Evolutionary conservation across 2,888 invertebrate genomes (phyloP).

Genomic region (Xestoiulus laeticollis): DNA sequence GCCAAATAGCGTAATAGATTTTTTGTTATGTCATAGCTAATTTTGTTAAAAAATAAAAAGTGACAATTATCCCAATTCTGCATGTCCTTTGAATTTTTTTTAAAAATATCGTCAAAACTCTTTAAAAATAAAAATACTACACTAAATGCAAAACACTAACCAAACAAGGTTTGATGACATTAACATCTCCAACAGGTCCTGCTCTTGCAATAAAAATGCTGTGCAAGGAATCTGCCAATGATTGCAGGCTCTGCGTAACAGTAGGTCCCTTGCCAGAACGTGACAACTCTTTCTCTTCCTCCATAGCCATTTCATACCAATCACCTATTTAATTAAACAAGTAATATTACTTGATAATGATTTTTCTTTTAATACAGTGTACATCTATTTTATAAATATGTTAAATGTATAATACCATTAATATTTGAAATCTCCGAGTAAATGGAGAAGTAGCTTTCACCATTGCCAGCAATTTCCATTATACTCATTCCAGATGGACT

Average conservation of each 20-base stretch:
- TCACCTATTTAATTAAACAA: background rate
- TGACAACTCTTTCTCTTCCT: background rate
- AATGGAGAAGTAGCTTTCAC: conserved; percentile 18
- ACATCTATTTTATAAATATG: background rate
- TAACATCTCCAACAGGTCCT: conserved; percentile 3
- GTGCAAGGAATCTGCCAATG: background rate
- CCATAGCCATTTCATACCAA: conserved; percentile 28
- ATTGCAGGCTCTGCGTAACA: background rate
- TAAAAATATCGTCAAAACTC: no score
- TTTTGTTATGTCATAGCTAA: no score
- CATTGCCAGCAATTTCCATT: conserved; percentile 21
- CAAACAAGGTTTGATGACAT: conserved; percentile 47
- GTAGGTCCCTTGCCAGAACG: background rate
- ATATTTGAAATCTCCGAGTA: background rate
- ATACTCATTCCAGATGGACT: conserved; percentile 6
- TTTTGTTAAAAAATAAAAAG: no score
- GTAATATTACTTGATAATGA: background rate
- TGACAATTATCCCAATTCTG: no score
- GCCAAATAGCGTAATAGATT: no score
- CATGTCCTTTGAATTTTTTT: no score
- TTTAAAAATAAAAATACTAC: no score
- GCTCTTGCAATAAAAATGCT: conserved; percentile 34
- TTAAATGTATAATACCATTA: background rate
- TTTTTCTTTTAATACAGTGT: background rate
- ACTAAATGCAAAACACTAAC: conserved; percentile 8